These are phyloP conservation scores for Glyphotaelius pellucidus DNA, from an alignment of 2,888 invertebrate genomes.

Conservation along the genomic window DNA sequence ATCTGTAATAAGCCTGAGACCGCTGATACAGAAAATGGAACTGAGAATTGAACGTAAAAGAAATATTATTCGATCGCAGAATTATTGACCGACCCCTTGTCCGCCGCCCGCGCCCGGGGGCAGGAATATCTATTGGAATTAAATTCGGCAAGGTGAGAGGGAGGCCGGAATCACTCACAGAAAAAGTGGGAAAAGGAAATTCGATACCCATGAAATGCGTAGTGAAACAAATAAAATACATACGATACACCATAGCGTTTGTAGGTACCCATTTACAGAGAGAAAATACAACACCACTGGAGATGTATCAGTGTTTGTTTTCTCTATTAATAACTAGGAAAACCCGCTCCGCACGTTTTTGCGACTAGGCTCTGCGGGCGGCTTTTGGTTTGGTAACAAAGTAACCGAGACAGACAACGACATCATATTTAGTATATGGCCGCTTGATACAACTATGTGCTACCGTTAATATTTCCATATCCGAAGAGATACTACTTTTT, in stretches of 20 bases:
- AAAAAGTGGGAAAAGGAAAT: neutral
- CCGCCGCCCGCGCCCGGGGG: neutral
- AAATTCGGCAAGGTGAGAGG: conserved; percentile 20
- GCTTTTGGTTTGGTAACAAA: too few species aligned
- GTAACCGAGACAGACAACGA: too few species aligned
- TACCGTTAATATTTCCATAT: too few species aligned
- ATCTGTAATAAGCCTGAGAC: neutral
- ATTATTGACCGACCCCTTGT: conserved; percentile 5
- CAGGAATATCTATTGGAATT: conserved; percentile 31
- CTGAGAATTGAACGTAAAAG: neutral
- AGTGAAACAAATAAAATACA: neutral
- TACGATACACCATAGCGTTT: neutral
- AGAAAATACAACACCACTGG: neutral
- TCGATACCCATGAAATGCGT: conserved; percentile 1
- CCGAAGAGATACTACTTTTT: too few species aligned
- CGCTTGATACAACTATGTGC: too few species aligned
- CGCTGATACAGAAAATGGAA: conserved; percentile 6
- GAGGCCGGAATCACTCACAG: neutral
- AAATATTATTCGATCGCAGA: conserved; percentile 19
- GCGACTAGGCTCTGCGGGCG: too few species aligned
- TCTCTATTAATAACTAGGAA: too few species aligned
- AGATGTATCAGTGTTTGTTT: neutral
- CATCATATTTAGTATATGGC: too few species aligned
- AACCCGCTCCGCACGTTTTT: too few species aligned
- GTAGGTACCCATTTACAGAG: neutral